These are phyloP conservation scores for Leuciscus idus DNA, from an alignment of 2,113 vertebrate species.

Conservation along the genomic window DNA sequence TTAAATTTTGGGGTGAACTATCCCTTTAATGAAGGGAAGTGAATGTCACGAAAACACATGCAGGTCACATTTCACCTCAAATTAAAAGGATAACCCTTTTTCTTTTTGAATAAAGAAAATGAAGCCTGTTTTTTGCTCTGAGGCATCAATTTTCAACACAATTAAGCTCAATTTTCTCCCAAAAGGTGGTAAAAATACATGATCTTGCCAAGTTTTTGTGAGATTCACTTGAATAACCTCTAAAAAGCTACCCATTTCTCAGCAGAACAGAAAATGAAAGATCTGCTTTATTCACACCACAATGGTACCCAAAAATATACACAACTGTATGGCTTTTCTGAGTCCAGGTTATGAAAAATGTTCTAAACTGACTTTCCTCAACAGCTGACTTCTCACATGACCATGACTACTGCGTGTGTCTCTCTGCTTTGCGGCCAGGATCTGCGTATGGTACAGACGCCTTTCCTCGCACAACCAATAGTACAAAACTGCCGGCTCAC, in stretches of 20 bases:
- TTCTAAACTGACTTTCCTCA: slow-evolving; percentile 79
- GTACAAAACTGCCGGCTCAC: slow-evolving; percentile 43
- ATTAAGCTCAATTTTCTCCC: neutral
- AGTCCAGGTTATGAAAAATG: slow-evolving; percentile 56
- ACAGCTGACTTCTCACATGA: slow-evolving; percentile 79
- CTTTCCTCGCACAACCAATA: slow-evolving; percentile 39
- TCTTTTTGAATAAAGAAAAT: neutral
- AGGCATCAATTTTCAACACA: neutral
- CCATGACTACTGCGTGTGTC: slow-evolving; percentile 82
- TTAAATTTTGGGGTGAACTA: no score
- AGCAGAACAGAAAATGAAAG: slow-evolving; percentile 3
- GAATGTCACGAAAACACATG: neutral
- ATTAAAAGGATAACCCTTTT: no score
- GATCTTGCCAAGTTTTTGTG: neutral
- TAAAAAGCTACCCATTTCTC: slow-evolving; percentile 10
- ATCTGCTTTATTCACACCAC: neutral
- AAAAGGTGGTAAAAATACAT: neutral
- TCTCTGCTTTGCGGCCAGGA: slow-evolving; percentile 72
- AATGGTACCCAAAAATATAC: slow-evolving; percentile 32
- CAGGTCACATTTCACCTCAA: neutral
- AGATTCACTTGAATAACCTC: neutral
- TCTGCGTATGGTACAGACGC: slow-evolving; percentile 77
- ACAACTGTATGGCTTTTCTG: slow-evolving; percentile 20
- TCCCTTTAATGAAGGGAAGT: no score
- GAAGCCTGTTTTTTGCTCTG: neutral